Percentiles rank a stretch among this genome's conserved stretches.
phyloP scores from a whole-genome alignment of 2,888 invertebrate species.

The Sepioteuthis lessoniana region DNA sequence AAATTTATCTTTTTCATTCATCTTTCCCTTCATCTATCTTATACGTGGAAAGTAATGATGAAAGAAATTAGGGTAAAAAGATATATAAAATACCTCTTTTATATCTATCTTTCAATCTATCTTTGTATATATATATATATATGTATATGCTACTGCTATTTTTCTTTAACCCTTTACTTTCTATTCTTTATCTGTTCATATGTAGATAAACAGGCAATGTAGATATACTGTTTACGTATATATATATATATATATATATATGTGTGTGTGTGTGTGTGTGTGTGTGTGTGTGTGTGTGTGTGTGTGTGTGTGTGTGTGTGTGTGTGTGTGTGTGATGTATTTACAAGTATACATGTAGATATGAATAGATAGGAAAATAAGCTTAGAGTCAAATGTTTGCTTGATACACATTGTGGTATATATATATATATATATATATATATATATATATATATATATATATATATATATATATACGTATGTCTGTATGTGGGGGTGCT shows the following conservation, averaged over 20 bases:
- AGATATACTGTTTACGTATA: neutral
- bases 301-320: neutral
- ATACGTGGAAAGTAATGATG: neutral
- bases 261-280: neutral
- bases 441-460: neutral
- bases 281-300: neutral
- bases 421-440: neutral
- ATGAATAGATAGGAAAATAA: neutral
- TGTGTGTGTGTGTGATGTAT: neutral
- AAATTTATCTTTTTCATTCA: neutral
- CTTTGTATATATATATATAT: neutral
- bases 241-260: constrained; percentile 8
- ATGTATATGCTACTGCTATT: neutral
- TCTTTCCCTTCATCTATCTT: no score
- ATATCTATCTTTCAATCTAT: neutral
- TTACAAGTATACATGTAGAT: neutral
- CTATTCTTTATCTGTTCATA: no score
- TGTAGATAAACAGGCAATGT: no score
- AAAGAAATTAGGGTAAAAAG: neutral
- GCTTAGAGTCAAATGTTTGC: no score
- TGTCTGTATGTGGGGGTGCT: neutral
- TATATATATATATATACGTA: neutral
- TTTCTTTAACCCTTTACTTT: no score
- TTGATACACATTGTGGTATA: neutral
- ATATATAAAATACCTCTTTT: neutral